Conservation (phyloP, 1,140 invertebrate genomes). For the Trichonephila inaurata region DNA sequence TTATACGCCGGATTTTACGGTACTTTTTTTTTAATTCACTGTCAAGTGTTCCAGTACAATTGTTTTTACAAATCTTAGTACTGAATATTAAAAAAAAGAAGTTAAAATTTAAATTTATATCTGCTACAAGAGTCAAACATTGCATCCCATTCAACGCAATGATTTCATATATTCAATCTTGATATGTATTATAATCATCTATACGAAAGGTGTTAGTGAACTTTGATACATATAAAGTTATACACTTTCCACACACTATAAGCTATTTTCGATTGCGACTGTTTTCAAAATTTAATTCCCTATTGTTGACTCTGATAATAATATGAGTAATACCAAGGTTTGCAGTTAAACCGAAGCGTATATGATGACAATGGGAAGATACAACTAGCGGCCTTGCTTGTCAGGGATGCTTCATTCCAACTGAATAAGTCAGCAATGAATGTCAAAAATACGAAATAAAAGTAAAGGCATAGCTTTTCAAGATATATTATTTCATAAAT, state of each 20-base stretch:
- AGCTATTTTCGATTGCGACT: neutral
- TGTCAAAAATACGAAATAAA: constrained; percentile 1
- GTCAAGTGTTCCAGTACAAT: too few relatives aligned
- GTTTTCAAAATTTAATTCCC: neutral
- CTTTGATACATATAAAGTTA: neutral
- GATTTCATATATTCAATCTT: neutral
- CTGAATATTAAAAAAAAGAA: too few relatives aligned
- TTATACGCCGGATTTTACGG: too few relatives aligned
- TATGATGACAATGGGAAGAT: constrained; percentile 22
- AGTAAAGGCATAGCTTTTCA: neutral
- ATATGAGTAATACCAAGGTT: neutral
- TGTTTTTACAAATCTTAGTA: too few relatives aligned
- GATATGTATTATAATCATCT: too few relatives aligned
- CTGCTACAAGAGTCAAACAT: too few relatives aligned
- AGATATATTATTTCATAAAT: constrained; percentile 43
- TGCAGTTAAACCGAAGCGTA: neutral
- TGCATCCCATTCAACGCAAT: neutral
- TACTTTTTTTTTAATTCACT: too few relatives aligned
- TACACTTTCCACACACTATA: neutral
- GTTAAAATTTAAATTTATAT: too few relatives aligned
- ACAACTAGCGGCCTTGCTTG: constrained; percentile 40
- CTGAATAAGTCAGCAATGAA: constrained; percentile 15
- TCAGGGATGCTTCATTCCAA: constrained; percentile 25
- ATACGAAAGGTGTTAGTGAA: neutral
- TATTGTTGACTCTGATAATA: constrained; percentile 6